Conservation (phyloP, 2,113 vertebrate genomes). For the Grus americana region DNA sequence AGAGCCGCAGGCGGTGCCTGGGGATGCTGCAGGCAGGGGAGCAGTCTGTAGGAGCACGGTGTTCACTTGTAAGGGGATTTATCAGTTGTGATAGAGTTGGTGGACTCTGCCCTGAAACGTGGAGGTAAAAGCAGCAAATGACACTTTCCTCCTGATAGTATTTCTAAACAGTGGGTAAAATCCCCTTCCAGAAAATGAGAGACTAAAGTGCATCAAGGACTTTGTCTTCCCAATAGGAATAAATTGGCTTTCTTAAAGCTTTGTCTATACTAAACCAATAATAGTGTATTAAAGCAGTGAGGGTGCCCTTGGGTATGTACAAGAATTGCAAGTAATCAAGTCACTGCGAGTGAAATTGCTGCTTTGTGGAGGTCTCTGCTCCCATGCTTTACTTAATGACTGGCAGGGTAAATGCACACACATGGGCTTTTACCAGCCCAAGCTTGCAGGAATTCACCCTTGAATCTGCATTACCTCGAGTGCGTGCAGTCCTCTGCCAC, state of each 20-base stretch:
- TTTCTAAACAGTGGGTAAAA: neutral
- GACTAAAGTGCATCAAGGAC: neutral
- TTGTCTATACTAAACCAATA: neutral
- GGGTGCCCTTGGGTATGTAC: neutral
- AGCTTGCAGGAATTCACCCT: neutral
- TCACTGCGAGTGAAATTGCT: neutral
- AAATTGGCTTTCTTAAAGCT: neutral
- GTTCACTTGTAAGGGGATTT: neutral
- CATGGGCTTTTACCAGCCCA: neutral
- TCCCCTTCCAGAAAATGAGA: neutral
- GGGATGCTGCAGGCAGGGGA: neutral
- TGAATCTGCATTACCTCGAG: neutral
- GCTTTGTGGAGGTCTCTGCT: neutral
- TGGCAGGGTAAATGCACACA: neutral
- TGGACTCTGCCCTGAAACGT: slow-evolving; percentile 24
- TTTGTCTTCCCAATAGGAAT: neutral
- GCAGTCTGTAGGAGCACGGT: neutral
- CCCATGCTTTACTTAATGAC: neutral
- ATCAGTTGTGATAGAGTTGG: neutral
- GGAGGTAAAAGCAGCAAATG: neutral
- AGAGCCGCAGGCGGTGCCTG: fast-evolving
- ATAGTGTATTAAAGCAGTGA: neutral
- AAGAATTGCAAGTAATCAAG: neutral
- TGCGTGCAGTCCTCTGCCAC: neutral
- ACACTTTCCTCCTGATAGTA: neutral